Base-by-base conservation (phyloP, 2,113 vertebrate genomes). In the Epinephelus cyanopodus region DNA sequence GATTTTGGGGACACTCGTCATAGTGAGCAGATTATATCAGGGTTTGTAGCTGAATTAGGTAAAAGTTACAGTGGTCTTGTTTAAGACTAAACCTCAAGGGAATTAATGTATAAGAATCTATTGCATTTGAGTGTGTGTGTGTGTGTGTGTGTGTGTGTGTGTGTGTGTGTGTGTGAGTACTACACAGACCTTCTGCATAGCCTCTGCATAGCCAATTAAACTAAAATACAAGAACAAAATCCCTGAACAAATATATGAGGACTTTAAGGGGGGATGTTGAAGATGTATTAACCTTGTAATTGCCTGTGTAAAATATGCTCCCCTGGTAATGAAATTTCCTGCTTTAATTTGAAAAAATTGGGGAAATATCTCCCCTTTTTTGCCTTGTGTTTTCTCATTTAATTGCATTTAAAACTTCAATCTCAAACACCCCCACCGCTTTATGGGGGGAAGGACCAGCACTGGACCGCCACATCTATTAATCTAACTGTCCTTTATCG, bases 351-450 rank as follows among this genome's bases (percentile, higher is more conserved):
- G 89, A 84, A 91, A 85, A 87, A 93, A 91, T 87, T 92, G 89
- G 92, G 90, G 70, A 91, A 89, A 93, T 90, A 93, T 92, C 89
- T 79, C 66, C 79, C 81, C 74, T 66, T 79, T 80, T 87, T 88
- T 69, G 70, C 81, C 45, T 63, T 84, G 90, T 91, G 86, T 93
- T 88, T 92, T 90, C 84, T 82, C 81, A 57, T 90, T 90, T 92
- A 93, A 94, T 93, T 93, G 87, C 90, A 92, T 93, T 94, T 91
- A 89, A 90, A 92, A 90, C 92, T 89, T 92, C 87, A 90, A 93
- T 90, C 85, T 91, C 76, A 73, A 88, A 90, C 88, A 78, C 83
- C 85, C 90, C 89, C 86, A 83, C 82, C 54, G 72, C 85, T 88
- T 85, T 79, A 73, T 83, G 74, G 68, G 60, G 60, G 79, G 77